Base-by-base conservation (phyloP, 1,140 invertebrate genomes). In the Melitaea cinxia region DNA sequence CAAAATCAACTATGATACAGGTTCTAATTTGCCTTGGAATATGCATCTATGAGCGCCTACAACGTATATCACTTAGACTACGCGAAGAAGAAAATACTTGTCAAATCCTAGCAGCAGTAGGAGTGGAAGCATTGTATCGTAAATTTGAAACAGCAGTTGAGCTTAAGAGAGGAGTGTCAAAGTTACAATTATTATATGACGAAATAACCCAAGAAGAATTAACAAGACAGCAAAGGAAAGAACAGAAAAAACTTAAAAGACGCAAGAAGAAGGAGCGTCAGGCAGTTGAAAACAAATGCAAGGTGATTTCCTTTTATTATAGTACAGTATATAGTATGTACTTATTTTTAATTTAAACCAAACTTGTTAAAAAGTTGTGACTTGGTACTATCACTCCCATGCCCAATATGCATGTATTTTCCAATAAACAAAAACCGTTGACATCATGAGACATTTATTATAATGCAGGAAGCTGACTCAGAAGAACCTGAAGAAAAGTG, bases 71-170 rank as follows among this genome's bases (percentile, higher is more conserved):
- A 75, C 93, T 97, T 63, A 94, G 96, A 58, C 92, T 98, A 68
- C 93, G 95, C 57, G 96, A 97, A 85, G 97, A 98, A 88, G 97
- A 98, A 84, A 95, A 96, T 78, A 96, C 97, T 2, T 98, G 96
- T 91, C 96, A 97, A 91, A 95, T 98, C 54, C 93, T 98, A 54
- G 96, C 96, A 55, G 97, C 96, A 58, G 95, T 98, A 7, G 96
- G 95, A 1, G 94, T 98, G 2, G 95, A 97, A 82, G 95, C 96
- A 5, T 91, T 98, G 9, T 95, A 95, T 75, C 94, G 96, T 72
- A 98, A 95, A 85, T 98, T 98, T 90, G 95, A 97, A 93, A 95
- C 95, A 70, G 95, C 96, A 7, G 94, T 98, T 28, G 97, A 98
- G 89, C 93, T 93, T 7, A 98, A 98, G 84, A 95, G 95, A 83